Evolutionary conservation across 30 jellyfish, hydroid and myxozoan genomes (phyloP).

Genomic region (Morbakka virulenta): DNA sequence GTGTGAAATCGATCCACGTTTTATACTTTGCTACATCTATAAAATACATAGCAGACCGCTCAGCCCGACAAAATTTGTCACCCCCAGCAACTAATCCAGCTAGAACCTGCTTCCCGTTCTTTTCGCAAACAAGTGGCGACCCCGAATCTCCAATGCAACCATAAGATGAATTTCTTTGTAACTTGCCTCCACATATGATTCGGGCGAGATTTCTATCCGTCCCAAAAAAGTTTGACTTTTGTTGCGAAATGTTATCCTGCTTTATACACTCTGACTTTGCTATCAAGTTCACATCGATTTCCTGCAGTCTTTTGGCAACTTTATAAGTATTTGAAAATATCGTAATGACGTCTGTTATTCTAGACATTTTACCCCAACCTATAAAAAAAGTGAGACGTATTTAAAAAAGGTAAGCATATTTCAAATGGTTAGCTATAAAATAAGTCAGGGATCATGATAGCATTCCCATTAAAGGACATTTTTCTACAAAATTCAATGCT

Average conservation of each 20-base stretch:
- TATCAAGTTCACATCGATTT: constrained; percentile 39
- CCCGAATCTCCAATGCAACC: constrained; percentile 67
- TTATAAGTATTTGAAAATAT: too few species aligned
- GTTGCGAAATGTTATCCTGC: too few species aligned
- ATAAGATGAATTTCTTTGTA: constrained; percentile 4
- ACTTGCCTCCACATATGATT: constrained; percentile 50
- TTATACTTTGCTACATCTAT: constrained; percentile 50
- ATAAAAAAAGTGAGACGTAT: too few species aligned
- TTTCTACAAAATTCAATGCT: too few species aligned
- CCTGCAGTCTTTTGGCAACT: too few species aligned
- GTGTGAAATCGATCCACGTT: constrained; percentile 47
- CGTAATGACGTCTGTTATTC: too few species aligned
- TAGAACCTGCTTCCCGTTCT: neutral
- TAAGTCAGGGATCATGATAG: too few species aligned
- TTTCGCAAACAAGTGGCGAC: constrained; percentile 52
- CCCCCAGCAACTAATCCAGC: constrained; percentile 64
- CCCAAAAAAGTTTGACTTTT: too few species aligned
- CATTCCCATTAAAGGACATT: too few species aligned
- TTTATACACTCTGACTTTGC: constrained; percentile 22
- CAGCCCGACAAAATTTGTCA: constrained; percentile 33
- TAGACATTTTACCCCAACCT: too few species aligned
- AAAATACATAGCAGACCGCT: constrained; percentile 27
- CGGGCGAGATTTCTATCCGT: constrained; percentile 13
- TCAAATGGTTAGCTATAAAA: too few species aligned
- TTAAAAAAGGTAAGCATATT: too few species aligned